Percentiles rank a stretch among this genome's conserved stretches.
phyloP scores from a whole-genome alignment of 2,113 vertebrate genomes.

The Ceratotherium simum region DNA sequence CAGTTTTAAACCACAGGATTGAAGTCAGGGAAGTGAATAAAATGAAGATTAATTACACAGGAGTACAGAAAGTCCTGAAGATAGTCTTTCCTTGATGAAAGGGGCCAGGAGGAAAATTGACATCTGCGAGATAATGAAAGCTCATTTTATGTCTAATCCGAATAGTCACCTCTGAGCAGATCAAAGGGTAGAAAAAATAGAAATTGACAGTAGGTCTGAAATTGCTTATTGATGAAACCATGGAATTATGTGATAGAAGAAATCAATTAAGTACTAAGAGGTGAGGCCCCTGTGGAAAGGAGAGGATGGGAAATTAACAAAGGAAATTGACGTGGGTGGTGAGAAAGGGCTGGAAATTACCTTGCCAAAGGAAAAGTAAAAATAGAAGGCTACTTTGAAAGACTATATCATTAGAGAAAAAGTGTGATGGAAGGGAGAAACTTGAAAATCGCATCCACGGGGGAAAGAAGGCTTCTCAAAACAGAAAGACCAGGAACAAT shows the following conservation, averaged over 20 bases:
- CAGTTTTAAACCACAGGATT: slow-evolving; percentile 26
- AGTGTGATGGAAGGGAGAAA: background rate
- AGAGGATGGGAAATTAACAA: slow-evolving; percentile 64
- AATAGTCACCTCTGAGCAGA: slow-evolving; percentile 45
- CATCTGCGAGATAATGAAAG: slow-evolving; percentile 39
- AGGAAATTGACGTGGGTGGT: slow-evolving; percentile 66
- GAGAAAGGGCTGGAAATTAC: slow-evolving; percentile 68
- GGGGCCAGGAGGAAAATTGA: background rate
- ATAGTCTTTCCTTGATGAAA: background rate
- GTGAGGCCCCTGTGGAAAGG: slow-evolving; percentile 67
- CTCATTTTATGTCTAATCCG: background rate
- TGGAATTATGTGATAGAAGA: slow-evolving; percentile 73
- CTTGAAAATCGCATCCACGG: background rate
- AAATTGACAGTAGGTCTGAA: slow-evolving; percentile 68
- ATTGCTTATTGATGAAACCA: slow-evolving; percentile 79
- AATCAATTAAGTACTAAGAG: slow-evolving; percentile 73
- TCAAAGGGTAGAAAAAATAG: slow-evolving; percentile 75
- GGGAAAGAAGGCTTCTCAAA: background rate
- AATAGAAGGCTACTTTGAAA: slow-evolving; percentile 66
- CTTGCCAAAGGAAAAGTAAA: slow-evolving; percentile 42
- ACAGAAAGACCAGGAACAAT: background rate
- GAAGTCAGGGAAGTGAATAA: slow-evolving; percentile 40
- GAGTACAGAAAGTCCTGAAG: background rate
- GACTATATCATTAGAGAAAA: slow-evolving; percentile 34
- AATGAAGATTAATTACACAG: background rate